A percentile compares a stretch with the other conserved stretches of the same genome.
These are phyloP conservation scores for Galendromus occidentalis DNA, from an alignment of 1,140 invertebrate genomes.

Conservation along the genomic window DNA sequence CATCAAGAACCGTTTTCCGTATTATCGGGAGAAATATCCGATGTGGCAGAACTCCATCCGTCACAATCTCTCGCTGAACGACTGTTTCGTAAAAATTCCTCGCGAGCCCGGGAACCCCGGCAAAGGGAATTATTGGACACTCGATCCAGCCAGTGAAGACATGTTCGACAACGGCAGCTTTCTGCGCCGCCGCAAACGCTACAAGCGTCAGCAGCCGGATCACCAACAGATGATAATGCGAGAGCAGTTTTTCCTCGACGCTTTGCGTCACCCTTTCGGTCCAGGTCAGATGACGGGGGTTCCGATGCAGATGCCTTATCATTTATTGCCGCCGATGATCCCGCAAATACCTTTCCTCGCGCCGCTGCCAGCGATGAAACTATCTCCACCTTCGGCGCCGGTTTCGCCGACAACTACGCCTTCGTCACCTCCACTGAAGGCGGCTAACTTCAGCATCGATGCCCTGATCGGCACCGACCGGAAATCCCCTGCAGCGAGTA, in stretches of 20 bases:
- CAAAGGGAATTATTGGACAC: conserved; percentile 97
- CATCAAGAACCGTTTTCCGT: conserved; percentile 92
- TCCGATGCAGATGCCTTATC: not conserved
- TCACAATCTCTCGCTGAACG: conserved; percentile 91
- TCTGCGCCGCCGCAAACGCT: conserved; percentile 74
- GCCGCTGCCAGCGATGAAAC: conserved; percentile 24
- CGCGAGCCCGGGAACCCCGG: conserved; percentile 93
- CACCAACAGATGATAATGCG: conserved; percentile 22
- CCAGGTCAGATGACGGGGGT: conserved; percentile 24
- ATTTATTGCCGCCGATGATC: not conserved
- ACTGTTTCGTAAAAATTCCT: conserved; percentile 97
- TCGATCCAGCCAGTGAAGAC: conserved; percentile 87
- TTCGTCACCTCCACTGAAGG: conserved; percentile 18
- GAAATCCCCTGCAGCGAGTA: not conserved
- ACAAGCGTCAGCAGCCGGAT: conserved; percentile 54
- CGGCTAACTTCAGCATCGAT: conserved; percentile 21
- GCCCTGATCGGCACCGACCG: conserved; percentile 19
- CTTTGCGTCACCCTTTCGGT: conserved; percentile 26
- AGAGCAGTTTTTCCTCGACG: conserved; percentile 4
- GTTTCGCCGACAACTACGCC: conserved; percentile 15
- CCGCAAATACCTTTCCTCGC: conserved; percentile 22
- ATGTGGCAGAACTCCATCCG: conserved; percentile 92
- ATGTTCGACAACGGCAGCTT: conserved; percentile 99
- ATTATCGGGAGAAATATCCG: conserved; percentile 83
- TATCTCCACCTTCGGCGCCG: conserved; percentile 23